phyloP scores from a whole-genome alignment of 2,113 vertebrate genomes.

The Panthera uncia region DNA sequence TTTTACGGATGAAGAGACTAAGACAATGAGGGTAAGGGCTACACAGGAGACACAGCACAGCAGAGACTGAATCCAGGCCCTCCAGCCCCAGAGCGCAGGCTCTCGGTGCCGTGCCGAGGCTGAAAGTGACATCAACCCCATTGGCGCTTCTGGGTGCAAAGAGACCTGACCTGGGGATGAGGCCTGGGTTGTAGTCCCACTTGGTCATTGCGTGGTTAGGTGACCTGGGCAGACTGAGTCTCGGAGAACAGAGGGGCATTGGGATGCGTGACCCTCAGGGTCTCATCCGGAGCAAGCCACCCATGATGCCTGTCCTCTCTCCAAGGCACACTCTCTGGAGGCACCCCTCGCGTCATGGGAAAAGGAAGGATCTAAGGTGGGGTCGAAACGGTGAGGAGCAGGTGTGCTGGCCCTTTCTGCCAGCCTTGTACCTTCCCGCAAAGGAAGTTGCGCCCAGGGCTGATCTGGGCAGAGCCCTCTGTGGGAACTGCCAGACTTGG shows the following conservation, averaged over 20 bases:
- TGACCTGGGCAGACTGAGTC: accelerated
- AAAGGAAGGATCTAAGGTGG: background rate
- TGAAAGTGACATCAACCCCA: accelerated
- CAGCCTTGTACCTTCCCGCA: too few relatives aligned
- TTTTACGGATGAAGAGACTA: background rate
- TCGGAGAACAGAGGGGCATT: background rate
- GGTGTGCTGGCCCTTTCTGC: background rate
- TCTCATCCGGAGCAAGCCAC: background rate
- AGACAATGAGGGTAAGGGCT: accelerated
- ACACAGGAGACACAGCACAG: accelerated
- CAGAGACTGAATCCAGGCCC: background rate
- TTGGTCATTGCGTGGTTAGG: accelerated
- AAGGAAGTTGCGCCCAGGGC: background rate
- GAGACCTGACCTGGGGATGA: background rate
- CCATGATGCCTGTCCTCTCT: accelerated
- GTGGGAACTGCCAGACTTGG: background rate
- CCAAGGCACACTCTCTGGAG: accelerated
- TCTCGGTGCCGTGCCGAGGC: accelerated
- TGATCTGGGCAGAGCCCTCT: background rate
- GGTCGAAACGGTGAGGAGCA: accelerated
- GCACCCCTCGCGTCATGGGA: background rate
- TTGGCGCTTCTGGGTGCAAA: background rate
- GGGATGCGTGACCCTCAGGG: accelerated
- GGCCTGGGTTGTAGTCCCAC: background rate
- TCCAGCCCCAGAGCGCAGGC: accelerated